Percentiles rank a stretch among this genome's conserved stretches.
phyloP scores from a whole-genome alignment of 2,113 vertebrate species.

The Stegastes partitus region DNA sequence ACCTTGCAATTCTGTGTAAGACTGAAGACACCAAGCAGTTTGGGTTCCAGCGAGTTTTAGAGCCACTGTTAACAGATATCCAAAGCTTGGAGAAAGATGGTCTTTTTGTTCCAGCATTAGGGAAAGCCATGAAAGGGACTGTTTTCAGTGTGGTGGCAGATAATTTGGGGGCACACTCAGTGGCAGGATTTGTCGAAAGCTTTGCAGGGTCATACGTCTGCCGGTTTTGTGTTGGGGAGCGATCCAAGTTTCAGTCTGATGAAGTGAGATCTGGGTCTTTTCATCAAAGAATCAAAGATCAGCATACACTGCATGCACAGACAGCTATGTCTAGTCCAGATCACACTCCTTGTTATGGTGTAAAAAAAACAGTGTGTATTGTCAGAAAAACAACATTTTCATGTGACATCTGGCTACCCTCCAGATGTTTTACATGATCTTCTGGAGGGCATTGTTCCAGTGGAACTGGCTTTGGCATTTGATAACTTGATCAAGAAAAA shows the following conservation, averaged over 20 bases:
- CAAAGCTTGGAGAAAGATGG: background rate
- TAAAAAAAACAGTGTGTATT: constrained; percentile 9
- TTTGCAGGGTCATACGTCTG: background rate
- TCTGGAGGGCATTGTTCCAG: background rate
- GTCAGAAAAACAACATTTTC: constrained; percentile 18
- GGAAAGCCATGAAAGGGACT: background rate
- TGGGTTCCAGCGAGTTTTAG: constrained; percentile 4
- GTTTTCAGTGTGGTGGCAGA: background rate
- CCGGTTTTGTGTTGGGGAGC: background rate
- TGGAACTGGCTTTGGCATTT: background rate
- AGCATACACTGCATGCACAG: constrained; percentile 5
- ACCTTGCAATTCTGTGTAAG: background rate
- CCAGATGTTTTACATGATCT: background rate
- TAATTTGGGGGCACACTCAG: background rate
- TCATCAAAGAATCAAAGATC: background rate
- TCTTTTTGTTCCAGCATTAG: background rate
- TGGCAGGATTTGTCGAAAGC: constrained; percentile 12
- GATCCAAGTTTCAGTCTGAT: background rate
- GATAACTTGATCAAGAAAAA: background rate
- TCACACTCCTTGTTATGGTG: background rate
- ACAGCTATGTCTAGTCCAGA: background rate
- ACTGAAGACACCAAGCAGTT: background rate
- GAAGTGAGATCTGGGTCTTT: constrained; percentile 14
- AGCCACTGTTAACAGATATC: background rate
- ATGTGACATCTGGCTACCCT: background rate